These are phyloP conservation scores for Xanthorhoe spadicearia DNA, from an alignment of 2,888 invertebrate genomes.

Conservation along the genomic window DNA sequence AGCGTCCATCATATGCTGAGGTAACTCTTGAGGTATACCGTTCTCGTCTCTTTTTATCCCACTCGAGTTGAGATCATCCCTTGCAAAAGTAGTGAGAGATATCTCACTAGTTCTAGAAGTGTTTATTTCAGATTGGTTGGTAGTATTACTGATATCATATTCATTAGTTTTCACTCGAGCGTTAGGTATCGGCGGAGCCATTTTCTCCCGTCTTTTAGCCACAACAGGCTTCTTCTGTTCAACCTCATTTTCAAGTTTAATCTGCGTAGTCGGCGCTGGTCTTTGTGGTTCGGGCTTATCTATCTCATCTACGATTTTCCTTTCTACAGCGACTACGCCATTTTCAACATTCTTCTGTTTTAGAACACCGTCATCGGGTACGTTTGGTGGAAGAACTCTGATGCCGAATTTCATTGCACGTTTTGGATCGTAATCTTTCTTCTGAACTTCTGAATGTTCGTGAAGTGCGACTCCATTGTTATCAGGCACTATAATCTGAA, in stretches of 20 bases:
- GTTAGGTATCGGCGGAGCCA: conserved; percentile 80
- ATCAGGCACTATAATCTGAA: conserved; percentile 74
- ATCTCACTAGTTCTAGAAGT: conserved; percentile 67
- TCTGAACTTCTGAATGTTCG: conserved; percentile 82
- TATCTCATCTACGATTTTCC: conserved; percentile 70
- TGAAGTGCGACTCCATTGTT: conserved; percentile 71
- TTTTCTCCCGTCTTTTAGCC: conserved; percentile 80
- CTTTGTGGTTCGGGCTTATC: conserved; percentile 73
- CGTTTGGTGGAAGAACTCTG: conserved; percentile 86
- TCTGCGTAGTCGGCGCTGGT: conserved; percentile 64
- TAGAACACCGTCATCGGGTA: conserved; percentile 80
- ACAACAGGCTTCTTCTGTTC: conserved; percentile 80
- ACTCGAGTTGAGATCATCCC: conserved; percentile 82
- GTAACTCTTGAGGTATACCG: conserved; percentile 88
- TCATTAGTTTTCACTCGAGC: conserved; percentile 74
- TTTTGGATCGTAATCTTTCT: conserved; percentile 83
- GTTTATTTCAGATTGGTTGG: conserved; percentile 54
- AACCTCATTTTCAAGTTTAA: conserved; percentile 82
- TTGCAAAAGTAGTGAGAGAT: conserved; percentile 63
- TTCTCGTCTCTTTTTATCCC: conserved; percentile 85
- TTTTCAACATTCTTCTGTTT: conserved; percentile 77
- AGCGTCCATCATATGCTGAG: conserved; percentile 89
- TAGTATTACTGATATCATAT: conserved; percentile 63
- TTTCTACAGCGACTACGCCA: conserved; percentile 67
- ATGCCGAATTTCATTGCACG: conserved; percentile 88